These are phyloP conservation scores for Nesidiocoris tenuis DNA, from an alignment of 2,888 invertebrate species.

Conservation along the genomic window DNA sequence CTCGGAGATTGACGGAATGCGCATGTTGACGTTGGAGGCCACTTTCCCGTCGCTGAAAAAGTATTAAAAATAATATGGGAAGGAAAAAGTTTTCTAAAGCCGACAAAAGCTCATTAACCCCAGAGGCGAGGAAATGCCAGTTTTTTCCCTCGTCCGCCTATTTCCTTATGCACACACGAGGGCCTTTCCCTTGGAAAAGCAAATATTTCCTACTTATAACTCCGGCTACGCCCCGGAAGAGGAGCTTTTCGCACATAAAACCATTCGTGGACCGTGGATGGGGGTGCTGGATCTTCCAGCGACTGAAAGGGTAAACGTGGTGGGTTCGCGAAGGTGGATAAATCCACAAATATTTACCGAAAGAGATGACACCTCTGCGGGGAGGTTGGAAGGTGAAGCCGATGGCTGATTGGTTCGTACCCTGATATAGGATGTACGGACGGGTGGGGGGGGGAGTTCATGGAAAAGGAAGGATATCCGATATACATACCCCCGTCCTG, in stretches of 20 bases:
- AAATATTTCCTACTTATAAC: constrained; percentile 38
- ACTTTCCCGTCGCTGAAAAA: neutral
- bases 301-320: neutral
- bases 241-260: constrained; percentile 14
- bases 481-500: constrained; percentile 26
- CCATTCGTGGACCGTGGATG: constrained; percentile 12
- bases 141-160: neutral
- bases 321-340: constrained; percentile 11
- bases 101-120: constrained; percentile 31
- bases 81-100: neutral
- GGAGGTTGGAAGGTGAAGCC: constrained; percentile 9
- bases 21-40: neutral
- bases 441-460: neutral
- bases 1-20: neutral
- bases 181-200: constrained; percentile 11
- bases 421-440: neutral
- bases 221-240: neutral
- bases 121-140: neutral
- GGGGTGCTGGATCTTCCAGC: neutral
- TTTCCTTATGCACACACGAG: constrained; percentile 30
- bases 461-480: constrained; percentile 12
- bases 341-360: constrained; percentile 40
- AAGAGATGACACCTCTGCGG: constrained; percentile 33
- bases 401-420: constrained; percentile 31
- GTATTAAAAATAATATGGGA: neutral